Percentiles rank a stretch among this genome's conserved stretches.
phyloP scores from a whole-genome alignment of 2,113 vertebrate genomes.

The Sphyrna mokarran region DNA sequence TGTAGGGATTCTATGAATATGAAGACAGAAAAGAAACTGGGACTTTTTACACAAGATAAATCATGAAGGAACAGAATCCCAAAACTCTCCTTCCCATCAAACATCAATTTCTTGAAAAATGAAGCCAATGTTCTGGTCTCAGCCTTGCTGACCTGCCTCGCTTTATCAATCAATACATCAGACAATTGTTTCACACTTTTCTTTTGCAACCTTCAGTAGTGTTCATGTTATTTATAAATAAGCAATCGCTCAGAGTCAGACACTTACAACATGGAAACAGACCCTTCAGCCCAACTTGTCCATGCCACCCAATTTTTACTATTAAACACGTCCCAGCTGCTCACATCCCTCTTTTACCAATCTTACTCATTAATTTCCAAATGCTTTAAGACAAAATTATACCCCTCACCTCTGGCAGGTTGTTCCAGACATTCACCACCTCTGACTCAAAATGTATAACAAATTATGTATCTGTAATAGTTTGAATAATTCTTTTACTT shows the following conservation, averaged over 20 bases:
- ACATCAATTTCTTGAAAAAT: neutral
- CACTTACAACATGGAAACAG: too few relatives aligned
- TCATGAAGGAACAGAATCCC: neutral
- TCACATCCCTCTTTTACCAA: too few relatives aligned
- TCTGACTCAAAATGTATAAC: neutral
- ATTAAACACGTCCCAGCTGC: too few relatives aligned
- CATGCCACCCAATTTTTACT: too few relatives aligned
- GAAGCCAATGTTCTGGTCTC: neutral
- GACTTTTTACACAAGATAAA: neutral
- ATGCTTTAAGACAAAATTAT: too few relatives aligned
- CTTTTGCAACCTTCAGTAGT: neutral
- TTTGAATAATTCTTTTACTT: neutral
- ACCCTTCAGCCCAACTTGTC: too few relatives aligned
- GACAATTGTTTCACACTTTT: neutral
- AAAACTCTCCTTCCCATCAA: neutral
- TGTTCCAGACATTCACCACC: too few relatives aligned
- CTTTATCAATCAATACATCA: neutral
- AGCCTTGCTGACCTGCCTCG: neutral
- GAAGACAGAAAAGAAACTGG: neutral
- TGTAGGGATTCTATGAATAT: too few relatives aligned
- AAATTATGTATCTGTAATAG: neutral
- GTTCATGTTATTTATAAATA: neutral
- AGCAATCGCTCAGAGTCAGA: neutral
- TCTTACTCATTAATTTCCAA: too few relatives aligned
- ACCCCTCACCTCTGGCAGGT: too few relatives aligned